A percentile compares a stretch with the other conserved stretches of the same genome.
These are phyloP conservation scores for Poeciliopsis infans DNA, from an alignment of 2,797 vertebrate species.

Conservation along the genomic window DNA sequence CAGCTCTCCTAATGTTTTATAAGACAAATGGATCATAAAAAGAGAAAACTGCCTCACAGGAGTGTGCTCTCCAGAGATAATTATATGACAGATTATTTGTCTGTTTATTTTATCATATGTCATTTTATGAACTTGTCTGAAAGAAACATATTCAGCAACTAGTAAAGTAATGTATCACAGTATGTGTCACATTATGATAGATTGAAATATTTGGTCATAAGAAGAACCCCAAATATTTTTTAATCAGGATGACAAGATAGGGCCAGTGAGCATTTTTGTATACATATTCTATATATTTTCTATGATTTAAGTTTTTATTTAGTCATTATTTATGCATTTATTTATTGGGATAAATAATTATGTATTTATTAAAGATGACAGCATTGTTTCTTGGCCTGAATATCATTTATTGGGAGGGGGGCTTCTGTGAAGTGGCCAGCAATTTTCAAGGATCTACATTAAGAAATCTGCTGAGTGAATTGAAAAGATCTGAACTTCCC, in stretches of 20 bases:
- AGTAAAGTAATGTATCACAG: conserved; percentile 52
- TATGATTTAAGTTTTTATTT: too few species aligned
- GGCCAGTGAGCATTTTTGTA: too few species aligned
- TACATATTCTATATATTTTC: too few species aligned
- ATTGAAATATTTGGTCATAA: conserved; percentile 42
- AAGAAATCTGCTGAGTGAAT: too few species aligned
- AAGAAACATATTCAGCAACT: conserved; percentile 50
- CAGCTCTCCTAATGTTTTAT: conserved; percentile 82
- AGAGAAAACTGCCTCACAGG: conserved; percentile 50
- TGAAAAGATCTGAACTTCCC: too few species aligned
- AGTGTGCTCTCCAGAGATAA: conserved; percentile 81
- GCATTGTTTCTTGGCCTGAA: too few species aligned
- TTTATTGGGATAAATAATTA: too few species aligned
- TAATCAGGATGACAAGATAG: not conserved
- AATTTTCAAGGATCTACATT: too few species aligned
- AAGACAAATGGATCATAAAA: conserved; percentile 81
- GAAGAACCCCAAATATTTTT: not conserved
- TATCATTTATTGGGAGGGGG: too few species aligned
- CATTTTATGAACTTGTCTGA: conserved; percentile 57
- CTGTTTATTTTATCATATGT: conserved; percentile 80
- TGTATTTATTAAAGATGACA: too few species aligned
- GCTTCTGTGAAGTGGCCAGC: too few species aligned
- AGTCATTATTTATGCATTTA: too few species aligned
- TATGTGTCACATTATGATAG: conserved; percentile 32
- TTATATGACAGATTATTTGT: conserved; percentile 78